phyloP scores from a whole-genome alignment of 2,888 invertebrate genomes.

The Brenthis ino region DNA sequence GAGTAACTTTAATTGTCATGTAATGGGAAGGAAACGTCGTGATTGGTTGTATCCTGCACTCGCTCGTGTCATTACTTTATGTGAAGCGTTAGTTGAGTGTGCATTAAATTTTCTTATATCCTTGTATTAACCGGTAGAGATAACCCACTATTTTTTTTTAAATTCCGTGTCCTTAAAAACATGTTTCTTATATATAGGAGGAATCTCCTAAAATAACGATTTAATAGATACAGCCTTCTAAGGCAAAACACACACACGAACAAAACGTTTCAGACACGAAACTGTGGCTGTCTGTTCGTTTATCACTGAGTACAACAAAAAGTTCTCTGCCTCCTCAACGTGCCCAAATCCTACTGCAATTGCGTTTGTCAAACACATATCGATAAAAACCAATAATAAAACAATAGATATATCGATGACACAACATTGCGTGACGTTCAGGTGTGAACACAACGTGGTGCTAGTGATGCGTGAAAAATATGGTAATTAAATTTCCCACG shows the following conservation, averaged over 20 bases:
- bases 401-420: neutral
- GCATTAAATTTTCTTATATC: neutral
- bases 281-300: no score
- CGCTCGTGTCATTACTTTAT: slow-evolving; percentile 26
- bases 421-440: slow-evolving; percentile 22
- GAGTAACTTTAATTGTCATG: slow-evolving; percentile 45
- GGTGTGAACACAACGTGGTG: slow-evolving; percentile 14
- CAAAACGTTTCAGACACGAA: no score
- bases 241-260: no score
- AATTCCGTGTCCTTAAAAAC: no score
- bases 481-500: slow-evolving; percentile 22
- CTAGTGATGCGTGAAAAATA: slow-evolving; percentile 25
- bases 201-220: no score
- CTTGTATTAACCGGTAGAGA: neutral
- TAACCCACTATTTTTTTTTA: no score
- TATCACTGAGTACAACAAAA: no score
- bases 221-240: no score
- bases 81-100: slow-evolving; percentile 9
- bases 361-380: neutral
- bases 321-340: no score
- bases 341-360: neutral
- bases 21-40: slow-evolving; percentile 45
- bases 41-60: slow-evolving; percentile 55
- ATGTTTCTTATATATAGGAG: no score
- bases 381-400: neutral